Evolutionary conservation across 2,888 invertebrate genomes (phyloP), one percentile per base, ranked within the genome.

Genomic region (Limenitis camilla): DNA sequence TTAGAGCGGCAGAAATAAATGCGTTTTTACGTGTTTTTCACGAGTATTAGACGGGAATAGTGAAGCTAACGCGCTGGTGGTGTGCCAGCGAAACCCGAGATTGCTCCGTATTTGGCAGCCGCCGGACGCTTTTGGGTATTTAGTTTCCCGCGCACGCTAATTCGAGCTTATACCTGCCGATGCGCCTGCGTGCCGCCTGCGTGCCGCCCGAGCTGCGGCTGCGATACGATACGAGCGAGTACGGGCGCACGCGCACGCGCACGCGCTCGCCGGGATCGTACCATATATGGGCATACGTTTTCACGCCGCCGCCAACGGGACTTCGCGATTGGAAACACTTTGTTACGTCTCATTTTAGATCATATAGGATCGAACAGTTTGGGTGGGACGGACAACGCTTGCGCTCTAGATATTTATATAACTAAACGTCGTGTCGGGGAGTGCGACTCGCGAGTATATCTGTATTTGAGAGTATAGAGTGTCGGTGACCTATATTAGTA

Each of bases 1-100:
- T 85, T 87, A 87, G 86, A 82, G 81, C 78, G 76, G 78, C 83
- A 76, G 78, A 87, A 87, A 86, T 86, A 86, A 85, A 84, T 82
- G 74, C 71, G 78, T 81, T 84, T 84, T 85, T 86, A 85, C 82
- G 81, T 81, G 82, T 83, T 85, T 84, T 72, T 70, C 71, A 64
- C 69, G 71, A 66, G 67, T 55, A 69, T 71, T 80, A 82, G 82
- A 76, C 81, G 76, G 78, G 81, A 80, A 79, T 77, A 75, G 81
- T 72, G 74, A 71, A 71, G 72, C 74, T 75, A 78, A n/a, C 75
- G 76, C 72, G 76, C 78, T 69, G 74, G 81, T 72, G 70, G 64
- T 64, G 74, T 77, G 61, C 68, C 71, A 66, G 66, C 65, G 86
- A 80, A 86, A 87, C 79, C 75, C 78, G 86, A 86, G 86, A 85